These are phyloP conservation scores for Platanista minor DNA, from an alignment of 2,113 vertebrate genomes.

Conservation along the genomic window DNA sequence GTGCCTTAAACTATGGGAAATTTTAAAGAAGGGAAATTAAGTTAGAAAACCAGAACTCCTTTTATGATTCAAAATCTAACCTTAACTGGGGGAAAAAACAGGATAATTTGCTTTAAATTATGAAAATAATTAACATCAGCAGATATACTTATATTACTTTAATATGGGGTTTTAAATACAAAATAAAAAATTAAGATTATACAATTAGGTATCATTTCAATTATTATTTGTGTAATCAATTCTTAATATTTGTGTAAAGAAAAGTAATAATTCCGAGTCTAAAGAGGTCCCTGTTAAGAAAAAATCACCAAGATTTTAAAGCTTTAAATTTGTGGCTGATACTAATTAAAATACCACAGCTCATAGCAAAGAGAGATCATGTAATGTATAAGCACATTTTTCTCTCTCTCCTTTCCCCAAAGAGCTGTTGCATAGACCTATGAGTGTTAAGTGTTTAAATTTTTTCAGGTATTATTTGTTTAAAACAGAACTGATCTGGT, in stretches of 20 bases:
- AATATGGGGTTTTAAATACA: neutral
- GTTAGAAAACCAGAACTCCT: neutral
- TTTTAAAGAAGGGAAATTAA: neutral
- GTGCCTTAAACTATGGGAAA: neutral
- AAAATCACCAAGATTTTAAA: neutral
- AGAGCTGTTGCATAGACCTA: neutral
- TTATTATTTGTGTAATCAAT: neutral
- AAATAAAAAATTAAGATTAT: conserved; percentile 13
- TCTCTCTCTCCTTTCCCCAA: neutral
- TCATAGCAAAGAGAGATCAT: neutral
- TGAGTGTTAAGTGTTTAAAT: neutral
- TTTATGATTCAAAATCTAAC: conserved; percentile 26
- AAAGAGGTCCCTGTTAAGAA: neutral
- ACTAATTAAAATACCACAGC: neutral
- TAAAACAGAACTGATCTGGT: neutral
- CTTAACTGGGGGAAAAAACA: neutral
- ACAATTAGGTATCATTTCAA: neutral
- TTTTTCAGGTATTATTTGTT: neutral
- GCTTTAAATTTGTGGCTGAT: neutral
- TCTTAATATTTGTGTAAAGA: neutral
- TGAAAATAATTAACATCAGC: conserved; percentile 14
- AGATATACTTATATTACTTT: conserved; percentile 7
- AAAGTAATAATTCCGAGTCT: conserved; percentile 22
- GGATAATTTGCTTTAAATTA: conserved; percentile 32
- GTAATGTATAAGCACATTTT: neutral